A percentile compares a stretch with the other conserved stretches of the same genome.
Evolutionary conservation across 2,888 invertebrate species (phyloP).

Genomic region (Melangyna quadrimaculata): DNA sequence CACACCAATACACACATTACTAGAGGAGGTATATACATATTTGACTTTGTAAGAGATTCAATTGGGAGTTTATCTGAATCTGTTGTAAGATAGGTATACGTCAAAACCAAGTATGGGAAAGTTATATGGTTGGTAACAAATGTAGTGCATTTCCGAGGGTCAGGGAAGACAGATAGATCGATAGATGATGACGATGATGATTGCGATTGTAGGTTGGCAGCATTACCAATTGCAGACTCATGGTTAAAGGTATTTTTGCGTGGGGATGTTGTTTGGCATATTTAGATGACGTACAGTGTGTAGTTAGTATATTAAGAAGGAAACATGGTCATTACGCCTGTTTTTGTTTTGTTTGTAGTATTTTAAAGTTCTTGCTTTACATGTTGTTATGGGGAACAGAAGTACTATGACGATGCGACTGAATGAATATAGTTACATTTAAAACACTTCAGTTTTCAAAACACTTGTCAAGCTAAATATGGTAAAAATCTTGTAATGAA

Average conservation of each 20-base stretch:
- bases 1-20: background rate
- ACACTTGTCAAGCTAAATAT: background rate
- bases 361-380: constrained; percentile 45
- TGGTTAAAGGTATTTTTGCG: constrained; percentile 58
- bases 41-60: constrained; percentile 10
- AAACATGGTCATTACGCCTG: constrained; percentile 29
- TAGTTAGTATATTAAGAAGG: background rate
- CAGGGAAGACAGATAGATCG: constrained; percentile 42
- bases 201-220: constrained; percentile 30
- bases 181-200: constrained; percentile 7
- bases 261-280: constrained; percentile 52
- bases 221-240: constrained; percentile 39
- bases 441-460: background rate
- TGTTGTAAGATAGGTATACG: background rate
- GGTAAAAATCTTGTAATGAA: background rate
- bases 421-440: background rate
- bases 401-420: background rate
- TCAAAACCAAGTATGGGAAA: constrained; percentile 37
- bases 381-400: constrained; percentile 39
- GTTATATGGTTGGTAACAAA: constrained; percentile 24
- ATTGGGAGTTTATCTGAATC: background rate
- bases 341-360: constrained; percentile 7
- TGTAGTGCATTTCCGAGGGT: constrained; percentile 54
- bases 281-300: constrained; percentile 1
- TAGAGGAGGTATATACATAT: background rate